Percentiles rank a stretch among this genome's conserved stretches.
Conservation (phyloP, 2,113 vertebrate species). For the Amazona vittata region DNA sequence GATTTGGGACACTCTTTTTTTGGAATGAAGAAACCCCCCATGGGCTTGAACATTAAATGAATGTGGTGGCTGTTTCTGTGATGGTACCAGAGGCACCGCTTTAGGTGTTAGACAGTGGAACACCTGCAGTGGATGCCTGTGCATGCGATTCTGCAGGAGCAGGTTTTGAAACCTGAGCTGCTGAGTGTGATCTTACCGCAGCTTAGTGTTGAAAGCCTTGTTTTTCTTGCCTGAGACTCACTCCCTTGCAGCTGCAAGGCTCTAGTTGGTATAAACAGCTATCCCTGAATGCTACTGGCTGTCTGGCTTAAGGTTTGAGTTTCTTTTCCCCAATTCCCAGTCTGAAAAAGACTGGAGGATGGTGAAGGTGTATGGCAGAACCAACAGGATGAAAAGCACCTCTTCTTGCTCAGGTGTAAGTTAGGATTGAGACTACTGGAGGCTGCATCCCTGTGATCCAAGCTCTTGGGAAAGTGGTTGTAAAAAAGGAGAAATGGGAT, state of each 20-base stretch:
- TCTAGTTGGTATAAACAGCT: not conserved
- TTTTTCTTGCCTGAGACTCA: slow-evolving; percentile 34
- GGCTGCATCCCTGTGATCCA: not conserved
- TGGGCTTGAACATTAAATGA: not conserved
- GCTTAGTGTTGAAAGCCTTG: slow-evolving; percentile 21
- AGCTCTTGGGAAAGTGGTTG: not conserved
- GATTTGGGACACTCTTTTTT: not conserved
- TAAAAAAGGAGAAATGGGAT: not conserved
- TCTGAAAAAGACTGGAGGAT: not conserved
- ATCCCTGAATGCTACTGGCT: not conserved
- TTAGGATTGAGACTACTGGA: fast-evolving
- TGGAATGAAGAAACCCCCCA: not conserved
- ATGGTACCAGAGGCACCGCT: not conserved
- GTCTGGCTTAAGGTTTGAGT: not conserved
- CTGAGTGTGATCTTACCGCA: not conserved
- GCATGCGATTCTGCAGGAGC: not conserved
- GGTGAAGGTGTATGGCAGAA: not conserved
- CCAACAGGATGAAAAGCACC: not conserved
- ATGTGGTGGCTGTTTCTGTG: not conserved
- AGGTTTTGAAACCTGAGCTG: slow-evolving; percentile 48
- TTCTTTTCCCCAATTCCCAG: not conserved
- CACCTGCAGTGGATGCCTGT: slow-evolving; percentile 8
- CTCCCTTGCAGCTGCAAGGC: not conserved
- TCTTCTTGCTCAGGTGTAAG: not conserved
- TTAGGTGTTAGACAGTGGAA: not conserved